These are phyloP conservation scores for Chrysemys picta DNA, from an alignment of 2,113 vertebrate genomes.

Conservation along the genomic window DNA sequence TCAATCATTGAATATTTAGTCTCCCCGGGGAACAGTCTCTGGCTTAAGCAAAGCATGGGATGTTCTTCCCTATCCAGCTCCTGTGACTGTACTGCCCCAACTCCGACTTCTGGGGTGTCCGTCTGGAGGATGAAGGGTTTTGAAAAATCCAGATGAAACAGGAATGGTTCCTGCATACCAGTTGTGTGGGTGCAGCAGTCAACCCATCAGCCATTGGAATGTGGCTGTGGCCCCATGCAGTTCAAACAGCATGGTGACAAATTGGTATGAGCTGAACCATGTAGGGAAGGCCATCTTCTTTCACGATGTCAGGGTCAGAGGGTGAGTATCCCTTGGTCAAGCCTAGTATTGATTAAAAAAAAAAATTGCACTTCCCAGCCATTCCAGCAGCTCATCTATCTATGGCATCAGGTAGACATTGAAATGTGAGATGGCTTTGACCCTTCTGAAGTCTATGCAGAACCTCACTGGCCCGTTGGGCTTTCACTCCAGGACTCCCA, in stretches of 20 bases:
- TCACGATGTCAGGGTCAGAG: background rate
- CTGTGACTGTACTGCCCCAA: background rate
- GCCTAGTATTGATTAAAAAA: no score
- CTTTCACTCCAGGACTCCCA: no score
- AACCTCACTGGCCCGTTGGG: no score
- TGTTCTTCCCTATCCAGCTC: background rate
- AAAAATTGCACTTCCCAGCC: no score
- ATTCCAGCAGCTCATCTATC: no score
- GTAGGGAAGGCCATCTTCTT: background rate
- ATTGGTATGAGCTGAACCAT: background rate
- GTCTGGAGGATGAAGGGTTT: background rate
- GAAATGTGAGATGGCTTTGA: no score
- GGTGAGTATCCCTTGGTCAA: background rate
- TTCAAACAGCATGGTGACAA: background rate
- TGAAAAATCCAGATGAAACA: background rate
- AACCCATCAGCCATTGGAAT: background rate
- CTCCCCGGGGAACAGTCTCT: no score
- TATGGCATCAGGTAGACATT: no score
- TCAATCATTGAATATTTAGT: background rate
- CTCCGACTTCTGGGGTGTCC: background rate
- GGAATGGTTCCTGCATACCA: background rate
- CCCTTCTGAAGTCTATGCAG: no score
- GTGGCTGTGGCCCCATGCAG: background rate
- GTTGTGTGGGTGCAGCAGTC: background rate
- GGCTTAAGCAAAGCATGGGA: no score